Percentiles rank a stretch among this genome's conserved stretches.
phyloP scores from a whole-genome alignment of 2,888 invertebrate genomes.

The Rhogogaster chlorosoma region DNA sequence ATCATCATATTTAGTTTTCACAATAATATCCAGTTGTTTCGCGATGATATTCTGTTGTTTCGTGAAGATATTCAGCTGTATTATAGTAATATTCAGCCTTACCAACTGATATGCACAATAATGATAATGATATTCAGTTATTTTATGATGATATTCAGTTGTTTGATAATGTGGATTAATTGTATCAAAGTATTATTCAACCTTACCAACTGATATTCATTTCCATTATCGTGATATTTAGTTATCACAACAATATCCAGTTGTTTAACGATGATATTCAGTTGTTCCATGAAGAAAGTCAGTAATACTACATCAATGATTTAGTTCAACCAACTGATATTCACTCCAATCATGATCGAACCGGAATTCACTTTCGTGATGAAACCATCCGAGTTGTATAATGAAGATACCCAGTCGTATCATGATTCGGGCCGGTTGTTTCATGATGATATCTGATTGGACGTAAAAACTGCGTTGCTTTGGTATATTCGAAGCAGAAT shows the following conservation, averaged over 20 bases:
- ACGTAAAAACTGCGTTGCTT: background rate
- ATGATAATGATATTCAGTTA: background rate
- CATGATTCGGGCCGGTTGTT: background rate
- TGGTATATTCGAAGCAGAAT: background rate
- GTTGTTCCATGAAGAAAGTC: background rate
- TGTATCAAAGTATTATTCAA: too few species aligned
- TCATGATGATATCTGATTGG: background rate
- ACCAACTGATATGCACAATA: background rate
- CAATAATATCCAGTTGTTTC: too few species aligned
- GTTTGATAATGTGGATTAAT: too few species aligned
- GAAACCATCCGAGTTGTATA: background rate
- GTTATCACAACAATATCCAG: background rate
- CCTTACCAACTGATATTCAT: background rate
- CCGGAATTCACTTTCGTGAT: too few species aligned
- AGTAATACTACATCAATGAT: too few species aligned
- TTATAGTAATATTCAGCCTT: background rate
- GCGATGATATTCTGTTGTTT: too few species aligned
- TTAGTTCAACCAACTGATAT: too few species aligned
- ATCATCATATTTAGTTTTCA: too few species aligned
- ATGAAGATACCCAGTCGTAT: background rate
- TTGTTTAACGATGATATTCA: background rate
- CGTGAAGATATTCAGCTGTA: too few species aligned
- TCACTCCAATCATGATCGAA: too few species aligned
- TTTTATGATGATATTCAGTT: background rate
- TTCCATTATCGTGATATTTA: background rate